Percentiles rank a stretch among this genome's conserved stretches.
These are phyloP conservation scores for Phalera bucephala DNA, from an alignment of 2,888 invertebrate species.

Conservation along the genomic window DNA sequence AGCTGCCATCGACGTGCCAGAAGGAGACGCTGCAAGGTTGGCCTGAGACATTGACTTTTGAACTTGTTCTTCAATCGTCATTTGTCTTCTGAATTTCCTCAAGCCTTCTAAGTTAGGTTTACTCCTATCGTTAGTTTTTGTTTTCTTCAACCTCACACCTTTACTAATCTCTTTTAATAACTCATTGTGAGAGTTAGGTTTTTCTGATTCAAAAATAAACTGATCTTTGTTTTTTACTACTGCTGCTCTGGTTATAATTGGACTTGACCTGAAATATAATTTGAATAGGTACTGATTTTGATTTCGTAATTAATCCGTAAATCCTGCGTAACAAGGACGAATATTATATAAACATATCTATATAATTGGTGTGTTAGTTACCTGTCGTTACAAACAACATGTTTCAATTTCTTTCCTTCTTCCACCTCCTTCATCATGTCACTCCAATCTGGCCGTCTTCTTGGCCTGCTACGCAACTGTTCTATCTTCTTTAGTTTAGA, in stretches of 20 bases:
- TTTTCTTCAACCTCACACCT: constrained; percentile 89
- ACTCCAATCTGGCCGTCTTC: constrained; percentile 93
- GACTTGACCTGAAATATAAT: constrained; percentile 77
- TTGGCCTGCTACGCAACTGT: constrained; percentile 88
- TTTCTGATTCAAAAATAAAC: constrained; percentile 95
- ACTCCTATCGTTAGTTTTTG: constrained; percentile 93
- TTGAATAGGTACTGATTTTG: neutral
- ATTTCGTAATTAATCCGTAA: neutral
- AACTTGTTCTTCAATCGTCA: constrained; percentile 95
- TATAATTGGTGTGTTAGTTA: too few species aligned
- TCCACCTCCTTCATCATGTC: constrained; percentile 97
- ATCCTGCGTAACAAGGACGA: neutral
- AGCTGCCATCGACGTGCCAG: constrained; percentile 59
- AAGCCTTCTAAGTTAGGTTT: constrained; percentile 92
- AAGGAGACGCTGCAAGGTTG: constrained; percentile 80
- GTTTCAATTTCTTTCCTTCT: constrained; percentile 88
- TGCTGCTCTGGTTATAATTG: constrained; percentile 81
- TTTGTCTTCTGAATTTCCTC: constrained; percentile 93
- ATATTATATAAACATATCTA: too few species aligned
- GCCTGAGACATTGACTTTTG: constrained; percentile 91
- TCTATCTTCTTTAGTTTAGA: constrained; percentile 87
- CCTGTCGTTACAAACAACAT: constrained; percentile 92
- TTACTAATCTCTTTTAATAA: constrained; percentile 91
- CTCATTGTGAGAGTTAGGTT: constrained; percentile 89
- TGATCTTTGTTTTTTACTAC: constrained; percentile 89